Percentiles rank a stretch among this genome's conserved stretches.
Conservation (phyloP, 2,113 vertebrate genomes). For the Podarcis muralis region DNA sequence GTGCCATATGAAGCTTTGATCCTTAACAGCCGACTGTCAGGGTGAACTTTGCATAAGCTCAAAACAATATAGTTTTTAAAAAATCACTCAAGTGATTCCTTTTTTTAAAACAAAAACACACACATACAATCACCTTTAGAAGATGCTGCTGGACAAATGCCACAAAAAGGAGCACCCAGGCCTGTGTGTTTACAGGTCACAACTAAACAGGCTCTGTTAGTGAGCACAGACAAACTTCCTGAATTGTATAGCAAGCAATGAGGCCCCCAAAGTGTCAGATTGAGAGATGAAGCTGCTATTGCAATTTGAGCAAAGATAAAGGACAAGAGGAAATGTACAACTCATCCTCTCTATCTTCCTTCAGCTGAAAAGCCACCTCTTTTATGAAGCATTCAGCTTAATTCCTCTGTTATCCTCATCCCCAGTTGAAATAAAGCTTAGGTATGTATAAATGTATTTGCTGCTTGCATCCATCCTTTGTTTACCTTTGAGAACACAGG, state of each 20-base stretch:
- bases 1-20: conserved; percentile 66
- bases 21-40: conserved; percentile 60
- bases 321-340: neutral
- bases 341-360: neutral
- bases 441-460: neutral
- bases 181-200: conserved; percentile 47
- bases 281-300: neutral
- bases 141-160: conserved; percentile 46
- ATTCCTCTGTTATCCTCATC: too few relatives aligned
- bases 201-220: conserved; percentile 15
- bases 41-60: conserved; percentile 64
- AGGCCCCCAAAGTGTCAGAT: conserved; percentile 15
- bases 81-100: conserved; percentile 42
- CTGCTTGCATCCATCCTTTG: neutral
- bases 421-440: too few relatives aligned
- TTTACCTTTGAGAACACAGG: neutral
- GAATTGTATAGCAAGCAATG: conserved; percentile 25
- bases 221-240: conserved; percentile 20
- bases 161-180: conserved; percentile 47
- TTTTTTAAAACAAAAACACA: neutral
- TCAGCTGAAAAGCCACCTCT: neutral
- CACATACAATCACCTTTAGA: conserved; percentile 1
- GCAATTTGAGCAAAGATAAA: neutral
- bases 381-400: neutral
- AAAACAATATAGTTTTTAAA: conserved; percentile 52